These are phyloP conservation scores for Metopolophium dirhodum DNA, from an alignment of 1,140 invertebrate genomes.

Conservation along the genomic window DNA sequence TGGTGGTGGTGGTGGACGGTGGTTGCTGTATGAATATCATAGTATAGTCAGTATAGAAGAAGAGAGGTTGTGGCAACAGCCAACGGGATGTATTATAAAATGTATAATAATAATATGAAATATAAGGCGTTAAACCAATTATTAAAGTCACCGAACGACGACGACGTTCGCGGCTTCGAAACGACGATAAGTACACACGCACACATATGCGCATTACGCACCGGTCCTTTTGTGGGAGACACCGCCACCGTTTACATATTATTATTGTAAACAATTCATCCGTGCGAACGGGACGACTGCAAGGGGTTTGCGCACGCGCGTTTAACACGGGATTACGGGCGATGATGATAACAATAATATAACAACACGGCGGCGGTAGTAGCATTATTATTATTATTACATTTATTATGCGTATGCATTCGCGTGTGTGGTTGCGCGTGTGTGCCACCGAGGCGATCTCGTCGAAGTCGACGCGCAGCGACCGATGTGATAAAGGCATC, in stretches of 20 bases:
- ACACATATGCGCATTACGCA: neutral
- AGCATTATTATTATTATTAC: too few species aligned
- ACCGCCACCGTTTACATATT: neutral
- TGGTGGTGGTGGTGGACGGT: too few species aligned
- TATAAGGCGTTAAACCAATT: conserved; percentile 18
- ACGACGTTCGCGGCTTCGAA: neutral
- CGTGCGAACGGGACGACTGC: conserved; percentile 3
- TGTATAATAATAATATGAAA: neutral
- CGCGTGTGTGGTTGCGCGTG: neutral
- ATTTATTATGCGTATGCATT: neutral
- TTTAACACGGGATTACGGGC: conserved; percentile 49
- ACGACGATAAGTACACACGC: neutral
- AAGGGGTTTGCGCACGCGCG: neutral
- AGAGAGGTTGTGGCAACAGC: too few species aligned
- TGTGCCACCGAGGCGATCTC: neutral
- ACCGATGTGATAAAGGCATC: conserved; percentile 11
- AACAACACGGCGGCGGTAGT: neutral
- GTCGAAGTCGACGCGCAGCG: conserved; percentile 21
- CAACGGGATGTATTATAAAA: neutral
- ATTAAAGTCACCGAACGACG: conserved; percentile 29
- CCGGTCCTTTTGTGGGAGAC: conserved; percentile 26
- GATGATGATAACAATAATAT: neutral
- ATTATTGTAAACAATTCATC: conserved; percentile 48
- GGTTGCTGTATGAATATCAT: neutral
- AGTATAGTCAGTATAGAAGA: too few species aligned